Evolutionary conservation across 2,888 invertebrate genomes (phyloP).

Genomic region (Oxystoma pomonae): DNA sequence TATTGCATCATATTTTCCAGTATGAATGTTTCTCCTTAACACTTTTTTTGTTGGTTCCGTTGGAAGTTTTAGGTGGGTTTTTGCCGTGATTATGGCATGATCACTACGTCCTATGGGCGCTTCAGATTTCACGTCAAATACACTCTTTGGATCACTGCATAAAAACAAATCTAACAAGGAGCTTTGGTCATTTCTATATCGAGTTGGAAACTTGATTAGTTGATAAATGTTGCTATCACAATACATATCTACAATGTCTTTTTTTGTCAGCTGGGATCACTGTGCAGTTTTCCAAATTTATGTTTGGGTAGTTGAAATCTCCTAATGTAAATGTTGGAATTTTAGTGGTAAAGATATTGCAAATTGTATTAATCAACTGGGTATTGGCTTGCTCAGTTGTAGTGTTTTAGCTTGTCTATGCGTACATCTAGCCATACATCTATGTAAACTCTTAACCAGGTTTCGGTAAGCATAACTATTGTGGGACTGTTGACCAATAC

Average conservation of each 20-base stretch:
- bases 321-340: not conserved
- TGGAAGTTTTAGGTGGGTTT: conserved; percentile 1
- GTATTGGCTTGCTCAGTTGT: conserved; percentile 3
- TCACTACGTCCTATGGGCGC: not conserved
- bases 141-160: not conserved
- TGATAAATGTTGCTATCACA: not conserved
- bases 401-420: not conserved
- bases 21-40: conserved; percentile 1
- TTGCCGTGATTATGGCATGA: not conserved
- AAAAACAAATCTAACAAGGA: not conserved
- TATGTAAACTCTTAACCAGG: not conserved
- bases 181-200: conserved; percentile 3
- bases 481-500: not conserved
- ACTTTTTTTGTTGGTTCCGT: not conserved
- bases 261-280: not conserved
- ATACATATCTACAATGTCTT: conserved; percentile 3
- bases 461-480: conserved; percentile 4
- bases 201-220: not conserved
- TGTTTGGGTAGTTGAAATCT: conserved; percentile 8
- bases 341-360: not conserved
- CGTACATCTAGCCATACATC: not conserved
- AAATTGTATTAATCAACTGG: not conserved
- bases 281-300: conserved; percentile 4
- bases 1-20: not conserved
- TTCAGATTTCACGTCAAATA: not conserved